Conservation (phyloP, 1,140 invertebrate genomes). For the Leucophenga varia region DNA sequence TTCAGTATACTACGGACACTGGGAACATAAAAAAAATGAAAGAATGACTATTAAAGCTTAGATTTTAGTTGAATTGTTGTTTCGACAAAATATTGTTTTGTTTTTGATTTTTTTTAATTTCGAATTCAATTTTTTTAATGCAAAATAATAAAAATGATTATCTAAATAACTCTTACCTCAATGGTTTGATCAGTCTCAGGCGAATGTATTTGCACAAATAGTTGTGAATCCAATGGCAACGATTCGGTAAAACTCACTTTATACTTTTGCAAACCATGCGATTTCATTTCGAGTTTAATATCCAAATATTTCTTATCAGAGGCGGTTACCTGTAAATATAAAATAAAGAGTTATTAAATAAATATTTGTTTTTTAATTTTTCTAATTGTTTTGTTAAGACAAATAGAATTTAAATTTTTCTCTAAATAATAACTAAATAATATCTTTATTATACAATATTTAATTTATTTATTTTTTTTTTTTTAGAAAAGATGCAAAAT, state of each 20-base stretch:
- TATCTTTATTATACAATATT: no score
- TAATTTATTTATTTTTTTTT: no score
- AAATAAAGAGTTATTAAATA: background rate
- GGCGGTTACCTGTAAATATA: conserved; percentile 19
- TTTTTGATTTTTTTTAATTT: no score
- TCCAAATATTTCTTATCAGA: conserved; percentile 28
- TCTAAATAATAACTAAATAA: no score
- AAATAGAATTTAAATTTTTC: background rate
- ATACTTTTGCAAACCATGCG: conserved; percentile 34
- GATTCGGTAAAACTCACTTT: conserved; percentile 22
- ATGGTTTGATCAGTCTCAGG: conserved; percentile 33
- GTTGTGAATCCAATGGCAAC: conserved; percentile 27
- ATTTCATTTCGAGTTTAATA: conserved; percentile 32
- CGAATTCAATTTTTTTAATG: no score
- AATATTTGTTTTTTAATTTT: background rate
- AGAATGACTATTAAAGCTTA: no score
- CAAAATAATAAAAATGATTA: no score
- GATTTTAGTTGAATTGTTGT: no score
- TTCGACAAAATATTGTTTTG: no score
- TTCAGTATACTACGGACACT: no score
- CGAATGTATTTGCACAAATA: conserved; percentile 27
- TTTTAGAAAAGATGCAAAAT: no score
- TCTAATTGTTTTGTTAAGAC: background rate
- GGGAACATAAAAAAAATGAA: no score
- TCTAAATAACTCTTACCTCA: conserved; percentile 21